Conservation (phyloP, 2,888 invertebrate species). For the Aquatica leii region DNA sequence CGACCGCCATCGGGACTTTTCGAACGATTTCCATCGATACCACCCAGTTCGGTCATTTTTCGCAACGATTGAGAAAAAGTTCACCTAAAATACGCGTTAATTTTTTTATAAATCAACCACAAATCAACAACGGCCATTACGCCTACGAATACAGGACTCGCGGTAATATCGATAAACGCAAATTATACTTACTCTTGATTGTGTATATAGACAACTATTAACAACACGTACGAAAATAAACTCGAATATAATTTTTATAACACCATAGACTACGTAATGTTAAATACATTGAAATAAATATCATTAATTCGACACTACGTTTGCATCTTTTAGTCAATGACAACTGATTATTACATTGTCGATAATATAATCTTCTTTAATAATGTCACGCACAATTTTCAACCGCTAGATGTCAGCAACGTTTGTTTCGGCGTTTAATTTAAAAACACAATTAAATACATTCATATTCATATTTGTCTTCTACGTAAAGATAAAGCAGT, state of each 20-base stretch:
- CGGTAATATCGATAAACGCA: slow-evolving; percentile 1
- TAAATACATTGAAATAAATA: slow-evolving; percentile 10
- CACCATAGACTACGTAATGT: neutral
- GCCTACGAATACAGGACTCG: slow-evolving; percentile 14
- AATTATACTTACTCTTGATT: slow-evolving; percentile 15
- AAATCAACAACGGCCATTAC: slow-evolving; percentile 24
- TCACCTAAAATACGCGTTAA: slow-evolving; percentile 25
- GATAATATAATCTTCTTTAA: slow-evolving; percentile 1
- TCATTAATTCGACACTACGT: slow-evolving; percentile 8
- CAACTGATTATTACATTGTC: slow-evolving; percentile 15
- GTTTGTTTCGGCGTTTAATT: too few relatives aligned
- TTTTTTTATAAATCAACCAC: slow-evolving; percentile 8
- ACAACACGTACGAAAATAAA: slow-evolving; percentile 7
- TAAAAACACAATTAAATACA: too few relatives aligned
- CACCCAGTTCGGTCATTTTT: slow-evolving; percentile 52
- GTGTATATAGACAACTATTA: neutral
- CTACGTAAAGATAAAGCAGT: too few relatives aligned
- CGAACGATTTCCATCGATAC: slow-evolving; percentile 51
- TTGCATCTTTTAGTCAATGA: slow-evolving; percentile 11
- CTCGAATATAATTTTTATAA: neutral
- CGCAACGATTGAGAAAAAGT: slow-evolving; percentile 9
- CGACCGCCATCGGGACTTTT: slow-evolving; percentile 64
- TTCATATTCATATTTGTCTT: too few relatives aligned
- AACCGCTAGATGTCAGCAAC: too few relatives aligned
- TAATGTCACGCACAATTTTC: too few relatives aligned